Evolutionary conservation across 2,797 vertebrate genomes (phyloP).

Genomic region (Arctocebus calabarensis): DNA sequence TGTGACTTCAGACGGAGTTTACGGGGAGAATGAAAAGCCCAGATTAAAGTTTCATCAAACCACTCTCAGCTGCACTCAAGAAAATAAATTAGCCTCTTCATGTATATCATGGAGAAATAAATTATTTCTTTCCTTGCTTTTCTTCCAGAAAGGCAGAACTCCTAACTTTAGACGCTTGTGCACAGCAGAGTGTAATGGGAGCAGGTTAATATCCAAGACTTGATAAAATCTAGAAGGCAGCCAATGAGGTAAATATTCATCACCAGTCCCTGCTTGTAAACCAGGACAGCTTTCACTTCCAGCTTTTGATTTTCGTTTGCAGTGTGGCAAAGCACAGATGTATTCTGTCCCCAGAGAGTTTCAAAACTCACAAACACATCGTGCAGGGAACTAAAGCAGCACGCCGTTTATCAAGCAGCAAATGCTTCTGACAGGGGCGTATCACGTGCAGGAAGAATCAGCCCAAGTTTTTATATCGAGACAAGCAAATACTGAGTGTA

Average conservation of each 20-base stretch:
- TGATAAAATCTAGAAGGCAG: background rate
- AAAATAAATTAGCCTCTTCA: slow-evolving; percentile 71
- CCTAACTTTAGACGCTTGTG: background rate
- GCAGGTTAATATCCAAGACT: background rate
- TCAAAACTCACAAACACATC: slow-evolving; percentile 63
- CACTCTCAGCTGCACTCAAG: slow-evolving; percentile 44
- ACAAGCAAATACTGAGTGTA: background rate
- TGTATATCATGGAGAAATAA: slow-evolving; percentile 40
- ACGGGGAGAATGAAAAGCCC: slow-evolving; percentile 59
- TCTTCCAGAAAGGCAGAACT: slow-evolving; percentile 44
- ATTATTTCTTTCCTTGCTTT: slow-evolving; percentile 52
- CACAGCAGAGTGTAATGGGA: background rate
- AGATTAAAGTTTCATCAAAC: slow-evolving; percentile 73
- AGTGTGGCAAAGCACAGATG: slow-evolving; percentile 52
- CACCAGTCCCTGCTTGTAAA: background rate
- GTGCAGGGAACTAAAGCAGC: slow-evolving; percentile 35
- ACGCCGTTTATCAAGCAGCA: slow-evolving; percentile 54
- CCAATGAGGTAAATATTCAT: background rate
- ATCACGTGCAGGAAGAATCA: background rate
- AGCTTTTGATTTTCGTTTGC: slow-evolving; percentile 65
- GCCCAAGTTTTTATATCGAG: background rate
- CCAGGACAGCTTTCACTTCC: background rate
- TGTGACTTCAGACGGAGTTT: slow-evolving; percentile 58
- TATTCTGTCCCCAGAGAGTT: slow-evolving; percentile 56
- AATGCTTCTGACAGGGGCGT: slow-evolving; percentile 1